These are phyloP conservation scores for Coilia nasus DNA, from an alignment of 2,797 vertebrate species.

Conservation along the genomic window DNA sequence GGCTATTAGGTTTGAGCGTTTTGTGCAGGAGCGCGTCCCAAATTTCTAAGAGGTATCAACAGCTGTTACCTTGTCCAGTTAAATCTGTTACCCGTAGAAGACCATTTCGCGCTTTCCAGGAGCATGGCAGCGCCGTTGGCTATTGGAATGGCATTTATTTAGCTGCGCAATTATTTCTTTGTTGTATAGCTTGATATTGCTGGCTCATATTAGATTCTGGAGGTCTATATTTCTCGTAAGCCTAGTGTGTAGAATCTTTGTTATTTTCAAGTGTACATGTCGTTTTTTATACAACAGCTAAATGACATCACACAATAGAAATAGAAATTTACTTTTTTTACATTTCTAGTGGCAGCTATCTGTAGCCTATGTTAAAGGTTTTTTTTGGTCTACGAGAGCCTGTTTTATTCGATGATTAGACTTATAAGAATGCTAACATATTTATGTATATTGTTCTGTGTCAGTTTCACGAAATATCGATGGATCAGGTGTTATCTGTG, in stretches of 20 bases:
- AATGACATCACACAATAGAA: conserved; percentile 7
- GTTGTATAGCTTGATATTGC: conserved; percentile 65
- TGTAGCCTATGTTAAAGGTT: conserved; percentile 17
- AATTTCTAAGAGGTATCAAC: background rate
- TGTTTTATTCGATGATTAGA: conserved; percentile 21
- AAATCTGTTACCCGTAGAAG: background rate
- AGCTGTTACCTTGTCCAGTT: background rate
- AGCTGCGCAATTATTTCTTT: conserved; percentile 42
- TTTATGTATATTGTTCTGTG: conserved; percentile 38
- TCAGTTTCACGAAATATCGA: conserved; percentile 36
- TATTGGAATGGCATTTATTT: conserved; percentile 11
- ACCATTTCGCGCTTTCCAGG: conserved; percentile 3
- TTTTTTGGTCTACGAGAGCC: background rate
- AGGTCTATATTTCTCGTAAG: conserved; percentile 40
- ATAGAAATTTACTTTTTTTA: conserved; percentile 25
- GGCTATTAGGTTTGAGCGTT: background rate
- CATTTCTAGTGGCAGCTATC: conserved; percentile 17
- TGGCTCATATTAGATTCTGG: conserved; percentile 52
- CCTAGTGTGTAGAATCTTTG: conserved; percentile 52
- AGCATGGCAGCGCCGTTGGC: background rate
- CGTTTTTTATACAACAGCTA: conserved; percentile 18
- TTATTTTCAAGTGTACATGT: conserved; percentile 43
- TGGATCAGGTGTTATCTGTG: conserved; percentile 64
- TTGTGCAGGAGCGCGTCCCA: background rate
- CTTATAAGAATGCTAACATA: conserved; percentile 12